Conservation (phyloP, 2,888 invertebrate species). For the Saturnia pavonia region DNA sequence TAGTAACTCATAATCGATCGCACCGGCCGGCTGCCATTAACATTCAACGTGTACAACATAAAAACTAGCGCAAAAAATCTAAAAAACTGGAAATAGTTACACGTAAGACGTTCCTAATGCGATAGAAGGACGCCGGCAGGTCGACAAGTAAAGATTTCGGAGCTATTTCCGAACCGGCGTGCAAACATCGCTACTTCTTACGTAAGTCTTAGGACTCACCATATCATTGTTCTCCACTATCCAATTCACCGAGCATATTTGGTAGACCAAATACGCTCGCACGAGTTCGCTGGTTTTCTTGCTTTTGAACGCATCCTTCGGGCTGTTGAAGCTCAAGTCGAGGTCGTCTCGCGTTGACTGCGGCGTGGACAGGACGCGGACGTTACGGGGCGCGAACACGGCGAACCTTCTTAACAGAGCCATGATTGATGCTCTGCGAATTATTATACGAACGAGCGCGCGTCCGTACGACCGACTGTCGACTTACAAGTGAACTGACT, state of each 20-base stretch:
- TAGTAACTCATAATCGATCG: conserved; percentile 28
- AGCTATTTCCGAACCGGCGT: conserved; percentile 55
- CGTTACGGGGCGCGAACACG: conserved; percentile 60
- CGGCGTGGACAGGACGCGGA: conserved; percentile 57
- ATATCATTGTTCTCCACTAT: conserved; percentile 95
- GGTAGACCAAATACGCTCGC: conserved; percentile 95
- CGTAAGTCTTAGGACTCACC: conserved; percentile 85
- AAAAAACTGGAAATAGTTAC: conserved; percentile 22
- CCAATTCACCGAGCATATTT: conserved; percentile 92
- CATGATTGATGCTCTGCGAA: conserved; percentile 65
- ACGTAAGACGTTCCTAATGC: conserved; percentile 22
- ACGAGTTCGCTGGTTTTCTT: conserved; percentile 96
- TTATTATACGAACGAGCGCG: conserved; percentile 59
- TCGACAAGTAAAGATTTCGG: conserved; percentile 35
- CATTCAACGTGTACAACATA: conserved; percentile 19
- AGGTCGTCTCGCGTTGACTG: conserved; percentile 83
- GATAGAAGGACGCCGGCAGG: conserved; percentile 47
- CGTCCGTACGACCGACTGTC: conserved; percentile 40
- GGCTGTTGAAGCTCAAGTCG: conserved; percentile 93
- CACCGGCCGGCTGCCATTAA: conserved; percentile 33
- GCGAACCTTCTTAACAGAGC: conserved; percentile 74
- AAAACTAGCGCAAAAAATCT: conserved; percentile 27
- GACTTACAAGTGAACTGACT: conserved; percentile 62
- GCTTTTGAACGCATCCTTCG: conserved; percentile 95
- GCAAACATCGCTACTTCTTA: conserved; percentile 54